Evolutionary conservation across 2,113 vertebrate genomes (phyloP), one percentile per base, ranked within the genome.

Genomic region (Arothron firmamentum): DNA sequence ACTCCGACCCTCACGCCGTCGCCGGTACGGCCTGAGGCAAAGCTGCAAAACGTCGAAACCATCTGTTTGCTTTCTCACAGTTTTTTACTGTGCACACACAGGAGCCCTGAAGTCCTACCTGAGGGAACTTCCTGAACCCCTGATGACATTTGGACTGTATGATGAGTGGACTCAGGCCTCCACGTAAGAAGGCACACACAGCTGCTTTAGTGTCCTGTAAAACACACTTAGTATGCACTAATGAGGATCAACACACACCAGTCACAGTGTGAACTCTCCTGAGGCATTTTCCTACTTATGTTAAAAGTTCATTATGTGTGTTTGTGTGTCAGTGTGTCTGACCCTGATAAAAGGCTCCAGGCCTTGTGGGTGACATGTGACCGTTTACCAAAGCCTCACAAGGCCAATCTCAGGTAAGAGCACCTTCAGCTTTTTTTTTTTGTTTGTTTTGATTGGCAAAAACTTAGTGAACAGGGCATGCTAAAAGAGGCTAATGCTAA

Each of bases 41-140:
- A 64, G 52, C 45, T n/a, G 3, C 25, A 52, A 41, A 53, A 64
- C 46, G n/a, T 63, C 13, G 3, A 56, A 59, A 60, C 38, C 52
- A 55, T 51, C 49, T 38, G 61, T 11, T 62, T 3, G 5, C 65
- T 72, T 34, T 54, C 69, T 77, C 41, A 77, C 28, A 18, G 20
- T 21, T 59, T 60, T 53, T 49, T 5, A 43, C 18, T 60, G 34
- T 59, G 52, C 7, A 18, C 34, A 43, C 53, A 59, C 85, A 99
- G 97, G 97, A 90, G 96, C 97, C 71, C 88, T 98, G 77, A 98
- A 99, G 87, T 99, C 97, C 47, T 99, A 98, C 81, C 89, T 99
- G 54, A 90, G 97, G 77, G 97, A 99, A 80, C 82, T 99, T 74
- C 96, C 97, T 28, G 97, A 99, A 67, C 97, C 97, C 17, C 81